phyloP scores from a whole-genome alignment of 1,140 invertebrate species.

The Pinna nobilis region DNA sequence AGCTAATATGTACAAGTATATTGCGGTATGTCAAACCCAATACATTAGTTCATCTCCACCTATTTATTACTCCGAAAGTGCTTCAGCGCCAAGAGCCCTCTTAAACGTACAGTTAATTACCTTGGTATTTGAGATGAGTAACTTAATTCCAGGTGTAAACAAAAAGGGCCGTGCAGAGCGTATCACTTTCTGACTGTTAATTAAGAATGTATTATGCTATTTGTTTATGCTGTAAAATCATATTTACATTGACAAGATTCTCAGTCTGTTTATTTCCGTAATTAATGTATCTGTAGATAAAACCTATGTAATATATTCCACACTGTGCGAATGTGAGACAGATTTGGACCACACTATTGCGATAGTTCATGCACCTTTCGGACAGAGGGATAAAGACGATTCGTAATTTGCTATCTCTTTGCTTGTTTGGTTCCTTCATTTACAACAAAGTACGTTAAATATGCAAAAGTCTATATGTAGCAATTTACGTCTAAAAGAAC shows the following conservation, averaged over 20 bases:
- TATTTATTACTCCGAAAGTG: too few relatives aligned
- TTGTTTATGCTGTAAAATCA: slow-evolving; percentile 24
- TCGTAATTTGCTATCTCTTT: neutral
- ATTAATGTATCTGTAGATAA: neutral
- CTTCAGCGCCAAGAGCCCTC: neutral
- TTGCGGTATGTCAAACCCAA: too few relatives aligned
- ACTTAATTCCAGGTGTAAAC: slow-evolving; percentile 16
- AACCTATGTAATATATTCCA: neutral
- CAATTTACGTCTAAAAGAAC: too few relatives aligned
- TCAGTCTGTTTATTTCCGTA: slow-evolving; percentile 1
- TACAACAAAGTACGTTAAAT: too few relatives aligned
- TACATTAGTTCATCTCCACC: too few relatives aligned
- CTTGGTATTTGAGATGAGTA: slow-evolving; percentile 20
- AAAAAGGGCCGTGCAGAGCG: slow-evolving; percentile 1
- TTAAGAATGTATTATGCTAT: slow-evolving; percentile 13
- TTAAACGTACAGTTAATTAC: slow-evolving; percentile 19
- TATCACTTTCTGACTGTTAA: neutral
- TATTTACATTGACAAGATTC: slow-evolving; percentile 20
- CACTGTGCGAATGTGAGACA: neutral
- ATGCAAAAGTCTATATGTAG: too few relatives aligned
- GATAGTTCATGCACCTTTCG: neutral
- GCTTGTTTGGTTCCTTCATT: neutral
- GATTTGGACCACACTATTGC: neutral
- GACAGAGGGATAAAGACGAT: neutral
- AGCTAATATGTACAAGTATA: too few relatives aligned